Conservation (phyloP, 2,797 vertebrate species). For the Arrhamphus sclerolepis region DNA sequence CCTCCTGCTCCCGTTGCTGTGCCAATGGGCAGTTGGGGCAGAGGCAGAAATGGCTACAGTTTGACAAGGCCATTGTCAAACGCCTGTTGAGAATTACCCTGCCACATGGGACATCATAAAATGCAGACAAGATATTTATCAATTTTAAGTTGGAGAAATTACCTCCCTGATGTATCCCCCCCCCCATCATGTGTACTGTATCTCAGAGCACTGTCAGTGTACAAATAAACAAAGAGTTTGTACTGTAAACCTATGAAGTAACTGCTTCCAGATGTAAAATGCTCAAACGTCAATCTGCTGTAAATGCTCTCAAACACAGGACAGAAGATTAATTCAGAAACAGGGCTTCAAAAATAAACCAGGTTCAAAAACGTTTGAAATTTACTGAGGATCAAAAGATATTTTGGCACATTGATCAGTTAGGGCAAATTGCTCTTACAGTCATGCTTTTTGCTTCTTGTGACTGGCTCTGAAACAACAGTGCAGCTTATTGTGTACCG, state of each 20-base stretch:
- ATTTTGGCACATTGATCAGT: constrained; percentile 7
- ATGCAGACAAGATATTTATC: constrained; percentile 61
- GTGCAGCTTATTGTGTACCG: constrained; percentile 65
- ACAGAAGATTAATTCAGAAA: not conserved
- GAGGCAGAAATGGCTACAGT: constrained; percentile 40
- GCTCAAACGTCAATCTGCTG: not conserved
- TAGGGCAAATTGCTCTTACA: constrained; percentile 17
- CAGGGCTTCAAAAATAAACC: not conserved
- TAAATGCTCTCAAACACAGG: not conserved
- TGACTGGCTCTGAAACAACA: constrained; percentile 68
- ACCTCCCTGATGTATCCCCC: constrained; percentile 1
- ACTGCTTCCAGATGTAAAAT: constrained; percentile 5
- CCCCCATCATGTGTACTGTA: constrained; percentile 17
- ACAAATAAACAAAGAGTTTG: constrained; percentile 3
- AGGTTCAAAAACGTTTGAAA: not conserved
- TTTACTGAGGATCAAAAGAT: constrained; percentile 3
- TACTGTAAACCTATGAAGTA: not conserved
- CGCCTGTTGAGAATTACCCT: constrained; percentile 22
- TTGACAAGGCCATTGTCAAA: constrained; percentile 45
- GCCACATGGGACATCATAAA: constrained; percentile 56
- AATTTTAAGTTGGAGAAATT: constrained; percentile 23
- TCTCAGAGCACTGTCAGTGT: not conserved
- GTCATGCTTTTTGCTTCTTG: constrained; percentile 53
- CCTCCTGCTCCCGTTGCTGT: constrained; percentile 62
- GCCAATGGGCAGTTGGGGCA: constrained; percentile 67